Evolutionary conservation across 2,888 invertebrate genomes (phyloP), one percentile per base, ranked within the genome.

Genomic region (Chymomyza amoena): DNA sequence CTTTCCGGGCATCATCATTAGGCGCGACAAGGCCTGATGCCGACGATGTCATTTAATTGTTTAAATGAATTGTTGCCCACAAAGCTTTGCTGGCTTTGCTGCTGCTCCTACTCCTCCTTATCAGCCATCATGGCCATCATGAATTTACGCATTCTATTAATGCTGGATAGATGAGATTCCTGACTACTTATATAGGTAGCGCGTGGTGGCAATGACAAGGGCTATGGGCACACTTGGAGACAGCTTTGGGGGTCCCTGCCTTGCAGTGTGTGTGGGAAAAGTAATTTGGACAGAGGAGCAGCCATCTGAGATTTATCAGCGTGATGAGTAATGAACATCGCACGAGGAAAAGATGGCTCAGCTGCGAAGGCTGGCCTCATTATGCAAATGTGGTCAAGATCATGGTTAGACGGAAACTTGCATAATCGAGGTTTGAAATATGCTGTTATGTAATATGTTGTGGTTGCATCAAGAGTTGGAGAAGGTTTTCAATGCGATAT

Each of bases 111-210:
- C 62, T 20, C 36, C 39, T 51, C 6, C 15, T 32, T 50, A 13
- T 60, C 50, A 7, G 56, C 16, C 25, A 28, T 59, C 52, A 56
- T 16, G 13, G 15, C 16, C 87, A 75, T 56, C 56, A 64, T 69
- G 71, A 69, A 74, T 79, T 78, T 86, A 81, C 73, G 84, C 81
- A 83, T 83, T 83, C 78, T 78, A 75, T 77, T 84, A 84, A 71
- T 69, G 61, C 72, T 45, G 28, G 75, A 68, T 72, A 51, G 39
- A 52, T 60, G 32, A 32, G 6, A 6, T 32, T 32, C 32, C 32
- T 32, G 6, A 9, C 25, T 45, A n/a, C 25, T 52, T 52, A 61
- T 28, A 54, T 25, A 16, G 68, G 72, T 70, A 64, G 62, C 68
- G 78, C 75, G 72, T 73, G 73, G 73, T 75, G 68, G 69, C 71